phyloP scores from a whole-genome alignment of 2,888 invertebrate species.

The Dicycla oo region DNA sequence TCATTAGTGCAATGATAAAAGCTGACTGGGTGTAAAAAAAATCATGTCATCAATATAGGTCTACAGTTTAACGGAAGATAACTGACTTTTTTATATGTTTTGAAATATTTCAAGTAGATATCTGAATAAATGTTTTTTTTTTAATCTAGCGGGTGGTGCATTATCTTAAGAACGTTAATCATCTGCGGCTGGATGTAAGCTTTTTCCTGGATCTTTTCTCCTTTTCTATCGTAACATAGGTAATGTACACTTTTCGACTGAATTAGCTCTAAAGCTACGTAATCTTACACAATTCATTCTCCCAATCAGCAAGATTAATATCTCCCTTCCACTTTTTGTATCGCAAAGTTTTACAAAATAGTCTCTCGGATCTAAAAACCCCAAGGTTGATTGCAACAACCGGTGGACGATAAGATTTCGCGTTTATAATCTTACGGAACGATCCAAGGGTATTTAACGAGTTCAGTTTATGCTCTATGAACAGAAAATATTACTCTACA shows the following conservation, averaged over 20 bases:
- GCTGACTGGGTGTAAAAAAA: no score
- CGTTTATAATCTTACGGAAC: conserved; percentile 71
- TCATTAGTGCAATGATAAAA: conserved; percentile 4
- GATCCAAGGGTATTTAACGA: conserved; percentile 75
- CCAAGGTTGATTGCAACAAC: conserved; percentile 74
- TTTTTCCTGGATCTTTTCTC: background rate
- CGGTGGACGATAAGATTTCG: conserved; percentile 70
- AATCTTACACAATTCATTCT: conserved; percentile 4
- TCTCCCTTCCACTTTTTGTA: conserved; percentile 33
- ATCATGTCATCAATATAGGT: background rate
- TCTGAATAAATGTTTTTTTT: background rate
- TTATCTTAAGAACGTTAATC: background rate
- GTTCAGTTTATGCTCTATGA: conserved; percentile 39
- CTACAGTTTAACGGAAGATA: background rate
- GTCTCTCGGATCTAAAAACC: conserved; percentile 54
- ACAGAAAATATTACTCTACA: conserved; percentile 6
- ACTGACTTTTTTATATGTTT: background rate
- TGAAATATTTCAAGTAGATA: background rate
- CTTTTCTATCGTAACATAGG: background rate
- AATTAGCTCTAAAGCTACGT: background rate
- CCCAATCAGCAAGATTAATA: conserved; percentile 25
- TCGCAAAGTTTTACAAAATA: conserved; percentile 39
- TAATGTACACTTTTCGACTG: background rate
- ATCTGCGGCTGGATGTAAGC: background rate
- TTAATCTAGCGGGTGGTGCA: background rate